A percentile compares a stretch with the other conserved stretches of the same genome.
phyloP scores from a whole-genome alignment of 2,797 vertebrate species.

The Molossus alvarezi region DNA sequence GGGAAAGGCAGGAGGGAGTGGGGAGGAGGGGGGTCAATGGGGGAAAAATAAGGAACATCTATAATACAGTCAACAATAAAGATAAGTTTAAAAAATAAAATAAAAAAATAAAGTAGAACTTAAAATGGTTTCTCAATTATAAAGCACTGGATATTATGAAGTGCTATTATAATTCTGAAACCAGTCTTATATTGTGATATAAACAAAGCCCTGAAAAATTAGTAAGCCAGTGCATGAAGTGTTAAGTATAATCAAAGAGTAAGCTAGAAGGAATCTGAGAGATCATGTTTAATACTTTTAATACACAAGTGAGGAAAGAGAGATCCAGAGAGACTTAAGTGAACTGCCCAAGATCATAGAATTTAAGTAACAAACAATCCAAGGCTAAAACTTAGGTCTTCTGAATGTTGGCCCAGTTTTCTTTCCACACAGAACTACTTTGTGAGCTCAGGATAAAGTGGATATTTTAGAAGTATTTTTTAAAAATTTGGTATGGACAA shows the following conservation, averaged over 20 bases:
- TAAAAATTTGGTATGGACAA: conserved; percentile 42
- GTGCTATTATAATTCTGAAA: conserved; percentile 42
- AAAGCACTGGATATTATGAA: conserved; percentile 45
- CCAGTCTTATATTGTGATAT: conserved; percentile 20
- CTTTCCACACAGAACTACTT: conserved; percentile 69
- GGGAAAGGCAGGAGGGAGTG: too few species aligned
- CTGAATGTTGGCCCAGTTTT: conserved; percentile 49
- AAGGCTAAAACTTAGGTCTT: conserved; percentile 40
- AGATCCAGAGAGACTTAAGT: not conserved
- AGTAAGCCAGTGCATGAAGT: conserved; percentile 8
- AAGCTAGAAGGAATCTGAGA: conserved; percentile 37
- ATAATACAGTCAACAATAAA: too few species aligned
- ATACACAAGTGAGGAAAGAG: not conserved
- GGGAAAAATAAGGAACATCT: too few species aligned
- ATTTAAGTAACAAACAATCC: conserved; percentile 64
- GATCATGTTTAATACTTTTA: conserved; percentile 13
- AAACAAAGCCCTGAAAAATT: conserved; percentile 60
- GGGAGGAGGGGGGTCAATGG: too few species aligned
- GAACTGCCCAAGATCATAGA: conserved; percentile 36
- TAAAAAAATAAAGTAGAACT: not conserved
- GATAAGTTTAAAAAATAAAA: too few species aligned
- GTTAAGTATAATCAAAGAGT: conserved; percentile 52
- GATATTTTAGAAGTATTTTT: conserved; percentile 71
- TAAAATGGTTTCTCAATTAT: conserved; percentile 65
- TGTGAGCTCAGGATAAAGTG: conserved; percentile 48